Evolutionary conservation across 2,113 vertebrate genomes (phyloP).

Genomic region (Sphaerodactylus townsendi): DNA sequence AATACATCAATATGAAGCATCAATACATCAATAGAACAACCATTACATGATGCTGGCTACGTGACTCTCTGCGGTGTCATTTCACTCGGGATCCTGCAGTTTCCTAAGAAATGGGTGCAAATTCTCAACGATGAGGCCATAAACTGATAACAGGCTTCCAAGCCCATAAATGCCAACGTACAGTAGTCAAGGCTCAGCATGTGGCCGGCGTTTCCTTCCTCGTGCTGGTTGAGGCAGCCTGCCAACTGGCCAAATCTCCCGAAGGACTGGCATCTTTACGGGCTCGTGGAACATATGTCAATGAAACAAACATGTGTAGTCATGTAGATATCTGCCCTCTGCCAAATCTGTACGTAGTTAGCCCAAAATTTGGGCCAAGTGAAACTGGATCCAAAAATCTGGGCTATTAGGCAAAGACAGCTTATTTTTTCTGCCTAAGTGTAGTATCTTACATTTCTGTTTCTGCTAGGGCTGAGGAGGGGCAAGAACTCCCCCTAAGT

Average conservation of each 20-base stretch:
- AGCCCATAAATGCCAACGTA: background rate
- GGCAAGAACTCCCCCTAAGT: no score
- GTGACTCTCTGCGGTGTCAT: no score
- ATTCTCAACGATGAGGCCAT: background rate
- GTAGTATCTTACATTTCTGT: background rate
- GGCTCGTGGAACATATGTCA: background rate
- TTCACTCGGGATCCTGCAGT: no score
- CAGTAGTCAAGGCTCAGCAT: no score
- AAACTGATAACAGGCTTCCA: background rate
- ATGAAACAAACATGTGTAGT: background rate
- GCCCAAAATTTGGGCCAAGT: background rate
- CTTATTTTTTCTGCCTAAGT: no score
- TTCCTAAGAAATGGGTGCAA: no score
- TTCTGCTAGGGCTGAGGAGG: background rate
- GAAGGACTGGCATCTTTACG: background rate
- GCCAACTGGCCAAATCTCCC: accelerated
- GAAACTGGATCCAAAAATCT: background rate
- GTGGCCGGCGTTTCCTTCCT: no score
- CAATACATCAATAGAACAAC: no score
- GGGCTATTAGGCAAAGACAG: background rate
- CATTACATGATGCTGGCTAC: no score
- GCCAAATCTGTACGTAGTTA: background rate
- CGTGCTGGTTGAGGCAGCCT: no score
- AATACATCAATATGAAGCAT: no score
- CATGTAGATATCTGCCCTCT: background rate